Conservation (phyloP, 2,888 invertebrate genomes). For the Volucella inflata region DNA sequence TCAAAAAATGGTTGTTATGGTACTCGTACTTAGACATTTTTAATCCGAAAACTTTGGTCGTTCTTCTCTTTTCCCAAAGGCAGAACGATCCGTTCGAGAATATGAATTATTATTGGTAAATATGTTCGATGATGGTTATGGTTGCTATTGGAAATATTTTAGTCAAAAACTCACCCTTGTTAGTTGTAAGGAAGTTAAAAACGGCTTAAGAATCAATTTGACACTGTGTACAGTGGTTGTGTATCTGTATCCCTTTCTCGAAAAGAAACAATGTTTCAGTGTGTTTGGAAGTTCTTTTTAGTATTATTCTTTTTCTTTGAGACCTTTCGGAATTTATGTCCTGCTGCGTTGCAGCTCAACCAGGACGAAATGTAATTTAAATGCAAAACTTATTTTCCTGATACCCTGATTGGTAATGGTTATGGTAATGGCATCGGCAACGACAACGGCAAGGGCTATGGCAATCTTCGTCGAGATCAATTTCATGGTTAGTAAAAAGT, state of each 20-base stretch:
- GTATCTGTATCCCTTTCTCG: constrained; percentile 5
- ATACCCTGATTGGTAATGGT: constrained; percentile 55
- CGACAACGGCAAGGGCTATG: constrained; percentile 41
- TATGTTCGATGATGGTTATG: constrained; percentile 45
- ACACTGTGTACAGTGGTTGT: not conserved
- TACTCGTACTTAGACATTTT: constrained; percentile 60
- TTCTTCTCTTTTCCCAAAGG: constrained; percentile 14
- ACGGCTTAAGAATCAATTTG: constrained; percentile 63
- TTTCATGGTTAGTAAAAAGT: constrained; percentile 75
- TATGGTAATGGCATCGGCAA: constrained; percentile 9
- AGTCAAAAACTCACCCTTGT: constrained; percentile 9
- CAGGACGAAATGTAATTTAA: constrained; percentile 75
- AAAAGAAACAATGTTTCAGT: constrained; percentile 1
- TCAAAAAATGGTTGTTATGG: constrained; percentile 48
- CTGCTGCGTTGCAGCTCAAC: constrained; percentile 71
- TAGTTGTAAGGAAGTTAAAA: constrained; percentile 46
- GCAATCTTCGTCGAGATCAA: constrained; percentile 69
- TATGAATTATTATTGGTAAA: constrained; percentile 60
- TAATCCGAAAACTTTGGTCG: constrained; percentile 68
- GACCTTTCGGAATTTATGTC: constrained; percentile 63
- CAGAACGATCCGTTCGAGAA: constrained; percentile 11
- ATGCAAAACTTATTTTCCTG: constrained; percentile 67
- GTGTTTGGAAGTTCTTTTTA: constrained; percentile 8
- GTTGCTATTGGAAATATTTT: constrained; percentile 29
- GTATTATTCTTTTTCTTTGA: too few species aligned